A percentile compares a stretch with the other conserved stretches of the same genome.
Evolutionary conservation across 2,113 vertebrate species (phyloP).

Genomic region (Vombatus ursinus): DNA sequence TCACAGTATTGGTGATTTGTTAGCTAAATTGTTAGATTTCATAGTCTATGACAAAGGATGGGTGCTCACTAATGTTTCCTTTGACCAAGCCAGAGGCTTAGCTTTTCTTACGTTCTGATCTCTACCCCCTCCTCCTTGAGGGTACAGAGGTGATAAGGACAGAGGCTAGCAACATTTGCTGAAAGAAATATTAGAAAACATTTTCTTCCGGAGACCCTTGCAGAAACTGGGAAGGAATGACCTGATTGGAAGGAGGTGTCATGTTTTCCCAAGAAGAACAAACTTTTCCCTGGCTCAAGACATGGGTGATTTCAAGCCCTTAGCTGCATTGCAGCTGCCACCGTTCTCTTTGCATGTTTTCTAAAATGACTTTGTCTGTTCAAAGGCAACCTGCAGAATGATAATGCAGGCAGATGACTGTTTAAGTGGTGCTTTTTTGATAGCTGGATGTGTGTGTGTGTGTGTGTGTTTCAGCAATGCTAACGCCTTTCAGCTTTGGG

Average conservation of each 20-base stretch:
- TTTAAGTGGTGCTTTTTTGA: neutral
- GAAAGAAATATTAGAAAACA: conserved; percentile 33
- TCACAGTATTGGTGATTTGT: neutral
- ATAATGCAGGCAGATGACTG: conserved; percentile 30
- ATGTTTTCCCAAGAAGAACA: conserved; percentile 33
- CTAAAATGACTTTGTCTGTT: conserved; percentile 35
- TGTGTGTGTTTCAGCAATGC: conserved; percentile 38
- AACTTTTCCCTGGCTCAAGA: conserved; percentile 18
- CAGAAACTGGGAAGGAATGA: conserved; percentile 19
- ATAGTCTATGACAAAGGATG: neutral
- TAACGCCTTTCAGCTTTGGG: conserved; percentile 41
- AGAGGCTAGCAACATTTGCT: conserved; percentile 30
- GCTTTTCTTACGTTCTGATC: conserved; percentile 36
- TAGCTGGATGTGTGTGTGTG: neutral
- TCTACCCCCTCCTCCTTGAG: conserved; percentile 39
- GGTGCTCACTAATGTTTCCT: neutral
- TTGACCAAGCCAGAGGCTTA: conserved; percentile 10
- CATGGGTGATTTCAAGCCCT: neutral
- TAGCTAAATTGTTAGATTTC: neutral
- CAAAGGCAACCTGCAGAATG: conserved; percentile 33
- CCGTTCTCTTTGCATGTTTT: conserved; percentile 29
- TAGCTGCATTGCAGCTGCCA: conserved; percentile 14
- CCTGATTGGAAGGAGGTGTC: neutral
- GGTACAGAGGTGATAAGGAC: conserved; percentile 38
- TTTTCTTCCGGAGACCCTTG: conserved; percentile 43